Evolutionary conservation across 2,888 invertebrate species (phyloP), one percentile per base, ranked within the genome.

Genomic region (Muschampia staudingeri): DNA sequence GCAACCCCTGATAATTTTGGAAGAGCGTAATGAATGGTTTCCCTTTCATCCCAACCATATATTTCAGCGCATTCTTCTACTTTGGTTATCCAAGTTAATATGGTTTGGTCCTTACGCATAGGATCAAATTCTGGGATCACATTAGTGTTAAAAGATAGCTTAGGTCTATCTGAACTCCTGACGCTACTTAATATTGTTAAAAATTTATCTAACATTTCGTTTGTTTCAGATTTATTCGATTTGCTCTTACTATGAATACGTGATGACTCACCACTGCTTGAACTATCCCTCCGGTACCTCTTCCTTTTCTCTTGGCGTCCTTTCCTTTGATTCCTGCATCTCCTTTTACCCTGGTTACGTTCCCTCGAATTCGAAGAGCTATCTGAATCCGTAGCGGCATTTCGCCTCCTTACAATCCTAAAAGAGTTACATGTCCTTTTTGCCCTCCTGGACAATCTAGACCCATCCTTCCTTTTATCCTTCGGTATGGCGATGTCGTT

Each of bases 201-300:
- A 56, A 56, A 56, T 11, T 61, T 61, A 61, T 61, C 61, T 61
- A 61, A 25, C 61, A 61, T 61, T 7, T 25, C 12, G 19, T 25
- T 61, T 61, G 61, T 61, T 25, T 61, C 61, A 61, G 61, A 25
- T 61, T 12, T 25, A 11, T 61, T 61, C 5, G 56, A 25, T 25
- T 25, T 25, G 11, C 12, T 61, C 61, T 61, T 61, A 8, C 61
- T 61, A 61, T 2, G 61, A 25, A 61, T 61, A 12, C 61, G 25
- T 61, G 61, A 61, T 61, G 61, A 12, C 12, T 61, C 61, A 61
- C 61, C 61, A 61, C 61, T 61, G 61, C 61, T 61, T 3, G 61
- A 61, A 7, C 61, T 61, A 1, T 61, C 61, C 12, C 25, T 11
- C 25, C 19, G 25, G 61, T 61, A 61, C 25, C 25, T 61, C 61